Base-by-base conservation (phyloP, 2,797 vertebrate species). In the Trachurus trachurus region DNA sequence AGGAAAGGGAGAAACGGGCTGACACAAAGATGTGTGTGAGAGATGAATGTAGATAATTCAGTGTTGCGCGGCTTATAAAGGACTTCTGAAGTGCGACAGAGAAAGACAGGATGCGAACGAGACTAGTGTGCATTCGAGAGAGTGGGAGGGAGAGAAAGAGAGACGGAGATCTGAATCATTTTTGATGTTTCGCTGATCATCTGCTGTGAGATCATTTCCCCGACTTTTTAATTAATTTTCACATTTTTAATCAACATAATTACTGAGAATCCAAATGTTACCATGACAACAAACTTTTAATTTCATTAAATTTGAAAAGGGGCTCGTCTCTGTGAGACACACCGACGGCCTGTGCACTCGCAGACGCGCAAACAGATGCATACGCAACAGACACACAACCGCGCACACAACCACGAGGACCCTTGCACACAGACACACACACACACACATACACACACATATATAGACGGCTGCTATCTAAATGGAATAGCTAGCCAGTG, bases 161-260 rank as follows among this genome's bases (percentile, higher is more conserved):
- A 70, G 26, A 71, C 68, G 21, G 49, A 76, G 81, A 83, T 89
- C 84, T 85, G 84, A 89, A 85, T 91, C 83, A 88, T 88, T 88
- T 88, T 85, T 86, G 79, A 92, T 91, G 86, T 90, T 89, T 89
- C 77, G 62, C 87, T 88, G 88, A 92, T 93, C 89, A 90, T 94
- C 90, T 88, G 88, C 86, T 89, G 82, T 85, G 87, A 89, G 90
- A 92, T 91, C 68, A 83, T 86, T 91, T 88, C 52, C 83, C 82
- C 88, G 88, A 93, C 89, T 92, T 93, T 93, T 88, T 92, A 90
- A 93, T 93, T 92, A 84, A 92, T 94, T 90, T 91, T 88, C 88
- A 91, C 88, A 91, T 91, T 93, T 94, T 93, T 91, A 92, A 93
- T 93, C 91, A 91, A 81, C 88, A 90, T 90, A 92, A 92, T 93